Base-by-base conservation (phyloP, 1,140 invertebrate species). In the Elymnias hypermnestra region DNA sequence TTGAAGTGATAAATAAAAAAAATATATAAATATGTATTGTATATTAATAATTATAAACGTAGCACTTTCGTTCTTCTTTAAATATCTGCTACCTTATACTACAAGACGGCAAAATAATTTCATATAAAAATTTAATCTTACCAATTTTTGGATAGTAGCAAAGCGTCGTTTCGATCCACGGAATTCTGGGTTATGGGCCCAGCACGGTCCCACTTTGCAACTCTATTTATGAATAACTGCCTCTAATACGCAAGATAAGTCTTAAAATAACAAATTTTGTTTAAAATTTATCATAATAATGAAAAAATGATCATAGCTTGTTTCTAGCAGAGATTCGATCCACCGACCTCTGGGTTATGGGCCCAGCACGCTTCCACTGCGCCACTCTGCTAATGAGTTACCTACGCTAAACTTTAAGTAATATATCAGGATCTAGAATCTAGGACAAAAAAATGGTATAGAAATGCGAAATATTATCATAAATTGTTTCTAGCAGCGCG, bases 151-250 rank as follows among this genome's bases (percentile, higher is more conserved):
- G 12, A 12, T 3, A 12, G 10, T 62, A 62, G 55, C 59, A 62
- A 55, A 62, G 51, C 59, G 54, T 62, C 48, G 55, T 58, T 62
- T 62, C 59, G 59, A 62, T 62, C 59, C 48, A 62, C 55, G 59
- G 59, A 62, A 55, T 51, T 62, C 59, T 62, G 59, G 59, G 59
- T 62, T 62, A 62, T 62, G 59, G 59, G 59, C 59, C 59, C 58
- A 62, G 58, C 54, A 62, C 58, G 58, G 50, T 62, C 57, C 59
- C 59, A 58, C 55, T 62, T 51, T 55, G 55, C 55, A 55, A 62
- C 55, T 62, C 58, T 62, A 8, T n/a, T 25, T 21, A n/a, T n/a
- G n/a, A n/a, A n/a, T n/a, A n/a, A 21, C 19, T 21, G 19, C 19
- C 3, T 21, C 3, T 21, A 21, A 21, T 6, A 21, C 19, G 19